These are phyloP conservation scores for Scolopax bukidnonensis DNA, from an alignment of 2,797 vertebrate species.

Conservation along the genomic window DNA sequence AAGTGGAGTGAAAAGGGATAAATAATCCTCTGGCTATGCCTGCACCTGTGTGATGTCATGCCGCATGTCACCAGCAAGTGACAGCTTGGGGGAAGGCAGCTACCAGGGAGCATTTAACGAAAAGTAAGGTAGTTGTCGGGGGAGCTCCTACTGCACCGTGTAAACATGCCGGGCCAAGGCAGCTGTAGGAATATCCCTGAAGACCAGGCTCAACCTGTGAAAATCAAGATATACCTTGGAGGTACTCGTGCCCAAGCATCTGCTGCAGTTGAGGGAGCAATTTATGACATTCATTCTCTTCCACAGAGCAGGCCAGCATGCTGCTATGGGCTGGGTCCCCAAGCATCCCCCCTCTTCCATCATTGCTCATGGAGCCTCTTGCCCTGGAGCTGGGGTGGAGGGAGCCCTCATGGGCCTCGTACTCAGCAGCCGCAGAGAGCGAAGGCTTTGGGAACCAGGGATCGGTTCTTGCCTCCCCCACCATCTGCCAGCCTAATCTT, in stretches of 20 bases:
- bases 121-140: background rate
- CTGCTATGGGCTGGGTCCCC: background rate
- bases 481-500: background rate
- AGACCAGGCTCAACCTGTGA: background rate
- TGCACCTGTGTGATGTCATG: conserved; percentile 2
- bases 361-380: rapidly evolving
- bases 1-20: conserved; percentile 11
- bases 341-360: rapidly evolving
- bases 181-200: background rate
- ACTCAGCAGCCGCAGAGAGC: rapidly evolving
- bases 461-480: background rate
- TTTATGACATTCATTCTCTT: background rate
- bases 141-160: background rate
- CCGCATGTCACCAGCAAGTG: background rate
- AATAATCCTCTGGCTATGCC: background rate
- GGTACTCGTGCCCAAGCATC: background rate
- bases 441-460: rapidly evolving
- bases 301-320: rapidly evolving
- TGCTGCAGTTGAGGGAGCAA: background rate
- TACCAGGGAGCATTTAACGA: background rate
- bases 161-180: rapidly evolving
- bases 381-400: background rate
- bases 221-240: background rate
- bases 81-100: background rate
- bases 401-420: background rate